Evolutionary conservation across 2,113 vertebrate genomes (phyloP), one percentile per base, ranked within the genome.

Genomic region (Phycodurus eques): DNA sequence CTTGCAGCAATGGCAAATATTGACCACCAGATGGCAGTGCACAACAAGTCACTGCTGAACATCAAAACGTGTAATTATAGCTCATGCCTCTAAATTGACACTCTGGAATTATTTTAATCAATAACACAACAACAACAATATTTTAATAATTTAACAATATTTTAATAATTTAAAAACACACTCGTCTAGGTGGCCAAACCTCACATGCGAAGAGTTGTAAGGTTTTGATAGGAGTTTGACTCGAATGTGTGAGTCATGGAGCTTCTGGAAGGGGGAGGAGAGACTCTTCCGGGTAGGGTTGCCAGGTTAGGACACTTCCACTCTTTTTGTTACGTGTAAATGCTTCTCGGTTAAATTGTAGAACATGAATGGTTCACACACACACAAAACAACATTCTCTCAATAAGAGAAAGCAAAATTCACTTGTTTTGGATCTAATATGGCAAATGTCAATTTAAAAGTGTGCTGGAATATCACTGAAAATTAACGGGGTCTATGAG

Each of bases 11-110:
- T 83, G 15, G 56, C 33, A 70, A 0, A 44, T 1, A 63, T 22
- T 22, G 12, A 60, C 54, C 88, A 74, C 76, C 78, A 90, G 88
- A 83, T 84, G 85, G 60, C 84, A 78, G 76, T 6, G 77, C 56
- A 82, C 44, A 74, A 76, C 76, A 80, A 83, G 22, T 61, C 39
- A 85, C 17, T 20, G 44, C 33, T 46, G 17, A 5, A 11, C 12
- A 10, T 0, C 4, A 11, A 12, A 15, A 33, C 19, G 47, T 39
- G 46, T 10, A 35, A 15, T 33, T 51, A 54, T 68, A 39, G 8
- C 12, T 6, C 10, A 9, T 54, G 47, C 5, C 12, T 54, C 4
- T 35, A 19, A 35, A 53, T 44, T 20, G 2, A 42, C 8, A 27
- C 10, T 0, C 33, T 51, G 31, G 13, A 14, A 35, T 7, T 6